Conservation (phyloP, 2,797 vertebrate species). For the Channa striata region DNA sequence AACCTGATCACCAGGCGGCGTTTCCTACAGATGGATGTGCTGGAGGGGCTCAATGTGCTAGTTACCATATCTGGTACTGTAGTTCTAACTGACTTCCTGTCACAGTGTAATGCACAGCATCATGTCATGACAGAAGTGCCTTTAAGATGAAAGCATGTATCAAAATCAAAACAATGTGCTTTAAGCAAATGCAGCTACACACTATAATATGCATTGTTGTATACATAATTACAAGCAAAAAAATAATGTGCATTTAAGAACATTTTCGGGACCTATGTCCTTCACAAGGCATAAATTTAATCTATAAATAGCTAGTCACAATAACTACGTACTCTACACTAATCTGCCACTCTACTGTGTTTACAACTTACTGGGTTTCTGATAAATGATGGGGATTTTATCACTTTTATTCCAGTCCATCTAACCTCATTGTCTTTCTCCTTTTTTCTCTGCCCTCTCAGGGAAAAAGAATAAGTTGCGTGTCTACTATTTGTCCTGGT, state of each 20-base stretch:
- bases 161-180: not conserved
- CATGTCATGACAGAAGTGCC: no score
- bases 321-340: not conserved
- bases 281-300: not conserved
- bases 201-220: not conserved
- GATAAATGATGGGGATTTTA: not conserved
- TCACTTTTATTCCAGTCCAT: not conserved
- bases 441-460: slow-evolving; percentile 48
- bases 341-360: not conserved
- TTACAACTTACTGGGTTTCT: not conserved
- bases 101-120: no score
- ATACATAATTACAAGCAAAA: not conserved
- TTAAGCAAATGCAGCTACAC: no score
- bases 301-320: not conserved
- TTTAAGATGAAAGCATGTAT: no score
- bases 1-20: slow-evolving; percentile 96
- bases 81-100: slow-evolving; percentile 9
- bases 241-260: not conserved
- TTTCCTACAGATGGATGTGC: slow-evolving; percentile 98
- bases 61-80: slow-evolving; percentile 96
- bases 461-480: slow-evolving; percentile 98
- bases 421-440: not conserved
- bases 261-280: not conserved
- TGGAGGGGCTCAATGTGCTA: slow-evolving; percentile 96
- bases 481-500: slow-evolving; percentile 98